Evolutionary conservation across 1,140 invertebrate genomes (phyloP), one percentile per base, ranked within the genome.

Genomic region (Caligus rogercresseyi): DNA sequence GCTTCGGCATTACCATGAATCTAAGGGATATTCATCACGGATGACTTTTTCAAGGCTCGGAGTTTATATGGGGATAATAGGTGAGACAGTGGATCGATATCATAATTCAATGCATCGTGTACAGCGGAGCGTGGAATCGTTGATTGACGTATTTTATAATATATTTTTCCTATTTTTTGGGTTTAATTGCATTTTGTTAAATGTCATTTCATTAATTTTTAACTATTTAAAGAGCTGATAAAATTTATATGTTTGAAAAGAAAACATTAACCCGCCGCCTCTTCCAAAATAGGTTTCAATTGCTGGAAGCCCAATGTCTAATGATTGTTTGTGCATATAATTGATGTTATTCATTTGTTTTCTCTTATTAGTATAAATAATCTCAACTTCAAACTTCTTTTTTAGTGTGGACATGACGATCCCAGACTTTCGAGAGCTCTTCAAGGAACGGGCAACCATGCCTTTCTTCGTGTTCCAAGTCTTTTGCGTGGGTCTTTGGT

Each of bases 401-500:
- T 80, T 67, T 70, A 89, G 87, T 55, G 77, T 89, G 72, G 81
- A 83, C 65, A 87, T 89, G 83, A 84, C 90, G 63, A 85, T 98
- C 43, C 96, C 96, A 14, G 87, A 94, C 72, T 98, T 99, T 72
- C 80, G 83, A 75, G 91, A 98, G 74, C 75, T 99, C 2, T 98
- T 99, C 70, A 89, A 85, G 69, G 96, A 99, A 76, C 78, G 95
- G 69, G 95, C 95, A 0, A 97, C 93, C 15, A 94, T 95, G 1
- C 96, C 96, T 16, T 99, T 99, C 74, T 99, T 99, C 77, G 93
- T 98, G 2, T 81, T 81, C 70, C 80, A 79, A 71, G 82, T 98
- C 54, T 98, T 99, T 72, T 98, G 95, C 74, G 95, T 99, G 56
- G 85, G 83, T 20, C 77, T 99, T 0, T 99, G 96, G 96, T 98